Base-by-base conservation (phyloP, 2,888 invertebrate species). In the Prenolepis imparis region DNA sequence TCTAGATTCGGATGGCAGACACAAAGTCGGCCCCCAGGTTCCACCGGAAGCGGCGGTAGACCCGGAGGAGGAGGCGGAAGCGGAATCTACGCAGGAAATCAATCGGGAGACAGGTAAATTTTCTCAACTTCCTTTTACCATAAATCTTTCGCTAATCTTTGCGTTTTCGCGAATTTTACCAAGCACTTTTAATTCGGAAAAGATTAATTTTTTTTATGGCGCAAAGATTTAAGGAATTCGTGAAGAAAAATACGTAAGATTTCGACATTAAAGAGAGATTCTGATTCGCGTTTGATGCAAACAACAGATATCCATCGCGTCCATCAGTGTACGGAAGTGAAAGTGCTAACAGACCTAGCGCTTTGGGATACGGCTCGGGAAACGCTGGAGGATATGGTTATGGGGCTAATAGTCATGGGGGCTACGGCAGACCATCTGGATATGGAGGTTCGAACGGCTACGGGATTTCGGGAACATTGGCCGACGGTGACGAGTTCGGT, bases 381-480 rank as follows among this genome's bases (percentile, higher is more conserved):
- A 32, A 24, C 15, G 39, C 21, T 59, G 89, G 86, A 24, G 90
- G 86, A 68, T 84, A 85, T 21, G 66, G 82, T 32, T 88, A 88
- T 44, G 84, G 86, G 9, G 78, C 85, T 63, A 89, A 88, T 18
- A 90, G 90, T 41, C 89, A 82, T 66, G 91, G 92, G 63, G 88
- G 87, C 15, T 88, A 88, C 39, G 86, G 88, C 2, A 86, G 90
- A 21, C 90, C 91, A 28, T 66, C 75, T 57, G 80, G 86, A n/a
- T 78, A 84, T 8, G 86, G 85, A 44, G 88, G 89, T 48, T 78
- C 85, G 18, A 55, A 52, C 52, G 78, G 84, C 78, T 90, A 91
- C 59, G 93, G 93, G 32, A 78, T 92, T 82, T 89, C 90, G 39
- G 92, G 92, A 11, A 90, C 85, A 39, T 52, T 92, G 59, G 91